These are phyloP conservation scores for Bubo scandiacus DNA, from an alignment of 2,113 vertebrate species.

Conservation along the genomic window DNA sequence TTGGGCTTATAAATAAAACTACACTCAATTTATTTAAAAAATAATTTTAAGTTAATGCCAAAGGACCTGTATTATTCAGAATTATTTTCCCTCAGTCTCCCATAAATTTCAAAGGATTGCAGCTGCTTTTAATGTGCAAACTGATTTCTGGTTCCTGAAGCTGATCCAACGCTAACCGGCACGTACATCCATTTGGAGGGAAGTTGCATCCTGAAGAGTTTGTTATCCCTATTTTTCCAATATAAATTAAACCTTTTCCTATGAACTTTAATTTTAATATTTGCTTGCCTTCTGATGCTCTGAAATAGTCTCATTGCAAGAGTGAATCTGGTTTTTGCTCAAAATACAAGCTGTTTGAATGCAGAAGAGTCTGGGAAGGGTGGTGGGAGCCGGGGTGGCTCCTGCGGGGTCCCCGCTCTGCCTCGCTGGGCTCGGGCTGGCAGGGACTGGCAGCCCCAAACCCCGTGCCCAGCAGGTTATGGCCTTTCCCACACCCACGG, in stretches of 20 bases:
- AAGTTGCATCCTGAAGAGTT: background rate
- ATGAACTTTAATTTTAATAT: background rate
- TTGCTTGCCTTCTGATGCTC: background rate
- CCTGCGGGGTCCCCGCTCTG: background rate
- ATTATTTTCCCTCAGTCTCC: background rate
- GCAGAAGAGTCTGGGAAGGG: background rate
- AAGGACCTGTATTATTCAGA: background rate
- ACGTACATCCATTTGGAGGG: rapidly evolving
- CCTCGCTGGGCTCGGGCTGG: background rate
- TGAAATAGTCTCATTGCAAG: background rate
- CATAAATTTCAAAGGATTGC: background rate
- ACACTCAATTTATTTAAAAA: background rate
- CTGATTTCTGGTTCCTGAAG: background rate
- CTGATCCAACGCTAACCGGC: rapidly evolving
- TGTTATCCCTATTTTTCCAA: background rate
- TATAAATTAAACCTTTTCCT: background rate
- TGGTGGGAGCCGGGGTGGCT: background rate
- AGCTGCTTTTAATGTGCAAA: background rate
- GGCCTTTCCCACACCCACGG: background rate
- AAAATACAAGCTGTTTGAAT: background rate
- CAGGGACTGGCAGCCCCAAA: background rate
- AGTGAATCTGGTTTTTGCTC: background rate
- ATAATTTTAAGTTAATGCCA: background rate
- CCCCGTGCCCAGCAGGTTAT: background rate
- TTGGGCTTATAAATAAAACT: background rate